Evolutionary conservation across 2,888 invertebrate species (phyloP), one percentile per base, ranked within the genome.

Genomic region (Alloscopus bannaensis): DNA sequence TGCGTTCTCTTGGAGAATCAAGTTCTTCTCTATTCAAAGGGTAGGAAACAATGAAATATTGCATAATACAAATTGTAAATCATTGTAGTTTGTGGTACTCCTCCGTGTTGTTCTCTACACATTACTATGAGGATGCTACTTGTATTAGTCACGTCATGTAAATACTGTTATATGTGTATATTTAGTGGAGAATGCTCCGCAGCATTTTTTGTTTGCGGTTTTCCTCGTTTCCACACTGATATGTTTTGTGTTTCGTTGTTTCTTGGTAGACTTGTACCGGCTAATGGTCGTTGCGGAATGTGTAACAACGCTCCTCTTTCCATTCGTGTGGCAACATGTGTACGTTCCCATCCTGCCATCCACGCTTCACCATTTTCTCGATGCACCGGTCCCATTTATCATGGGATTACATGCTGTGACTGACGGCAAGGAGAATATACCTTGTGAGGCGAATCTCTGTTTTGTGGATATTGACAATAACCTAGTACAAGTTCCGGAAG

Each of bases 281-380:
- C 90, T 99, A 86, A 99, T 99, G 97, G 91, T 98, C 83, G 97
- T 99, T 18, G 95, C 98, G 3, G 99, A 99, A 89, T 94, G 97
- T 86, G 92, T 98, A 86, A 94, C 94, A 2, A 91, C 95, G 0
- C 90, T 99, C 26, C 90, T 98, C 45, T 94, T 98, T 87, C 99
- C 99, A 1, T 99, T 99, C 88, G 91, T 93, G 28, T 99, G 99
- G 99, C 97, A 98, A 68, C 98, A 99, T 89, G 98, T 99, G 2
- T 99, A 99, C 89, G 99, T 99, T 80, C 99, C 99, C 29, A 98
- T 99, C 87, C 90, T 99, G 86, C 99, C 99, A 0, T 95, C 97
- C 64, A 94, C 96, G 20, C 90, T 98, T 81, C 94, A 96, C 88
- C 97, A 98, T 88, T 99, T 99, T 89, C 91, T 99, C 59, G 99